These are phyloP conservation scores for Homarus americanus DNA, from an alignment of 1,140 invertebrate genomes.

Conservation along the genomic window DNA sequence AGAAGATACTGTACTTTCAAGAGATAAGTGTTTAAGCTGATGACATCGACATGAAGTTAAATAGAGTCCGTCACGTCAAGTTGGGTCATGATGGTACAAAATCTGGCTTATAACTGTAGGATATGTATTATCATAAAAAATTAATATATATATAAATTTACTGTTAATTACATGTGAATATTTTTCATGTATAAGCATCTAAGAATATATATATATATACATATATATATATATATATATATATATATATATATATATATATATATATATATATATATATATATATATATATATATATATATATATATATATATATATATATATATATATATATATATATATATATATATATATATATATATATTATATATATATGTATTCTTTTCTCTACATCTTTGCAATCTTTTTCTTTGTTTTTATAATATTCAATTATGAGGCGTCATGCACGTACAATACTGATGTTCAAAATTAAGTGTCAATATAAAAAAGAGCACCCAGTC, in stretches of 20 bases:
- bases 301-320: too few species aligned
- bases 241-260: too few species aligned
- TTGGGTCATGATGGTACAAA: constrained; percentile 9
- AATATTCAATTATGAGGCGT: not conserved
- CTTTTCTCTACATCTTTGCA: not conserved
- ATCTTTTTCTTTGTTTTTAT: not conserved
- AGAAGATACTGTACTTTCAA: constrained; percentile 7
- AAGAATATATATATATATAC: not conserved
- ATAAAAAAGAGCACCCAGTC: not conserved
- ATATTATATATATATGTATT: not conserved
- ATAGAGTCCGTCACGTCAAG: constrained; percentile 23
- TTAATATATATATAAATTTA: not conserved
- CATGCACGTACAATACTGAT: not conserved
- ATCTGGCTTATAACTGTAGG: not conserved
- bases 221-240: too few species aligned
- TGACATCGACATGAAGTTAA: constrained; percentile 17
- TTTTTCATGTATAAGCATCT: too few species aligned
- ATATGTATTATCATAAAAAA: not conserved
- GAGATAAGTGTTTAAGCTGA: constrained; percentile 12
- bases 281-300: too few species aligned
- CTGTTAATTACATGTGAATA: not conserved
- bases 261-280: too few species aligned
- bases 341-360: too few species aligned
- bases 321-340: too few species aligned
- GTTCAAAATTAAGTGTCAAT: not conserved